A percentile compares a stretch with the other conserved stretches of the same genome.
Evolutionary conservation across 2,113 vertebrate species (phyloP).

Genomic region (Aepyceros melampus): DNA sequence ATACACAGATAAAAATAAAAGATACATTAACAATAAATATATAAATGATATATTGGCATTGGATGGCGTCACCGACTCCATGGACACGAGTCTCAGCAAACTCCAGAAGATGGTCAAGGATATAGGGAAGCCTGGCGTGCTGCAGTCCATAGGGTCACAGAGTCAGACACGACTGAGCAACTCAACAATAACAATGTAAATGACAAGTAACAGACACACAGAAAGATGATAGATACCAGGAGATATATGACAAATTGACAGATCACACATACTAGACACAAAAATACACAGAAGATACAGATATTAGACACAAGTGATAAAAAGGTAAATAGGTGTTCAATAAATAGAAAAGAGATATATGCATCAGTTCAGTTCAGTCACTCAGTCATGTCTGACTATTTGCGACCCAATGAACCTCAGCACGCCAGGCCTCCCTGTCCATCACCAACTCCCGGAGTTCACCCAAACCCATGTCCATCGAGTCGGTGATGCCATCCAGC

Average conservation of each 20-base stretch:
- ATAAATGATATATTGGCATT: background rate
- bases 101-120: background rate
- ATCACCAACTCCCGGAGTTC: no score
- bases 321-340: fast-evolving
- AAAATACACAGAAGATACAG: background rate
- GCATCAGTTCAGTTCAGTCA: background rate
- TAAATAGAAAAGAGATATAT: background rate
- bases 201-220: background rate
- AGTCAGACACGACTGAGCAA: fast-evolving
- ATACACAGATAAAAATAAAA: background rate
- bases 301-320: background rate
- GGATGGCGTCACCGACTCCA: background rate
- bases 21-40: background rate
- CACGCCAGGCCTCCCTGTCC: no score
- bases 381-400: no score
- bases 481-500: no score
- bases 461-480: fast-evolving
- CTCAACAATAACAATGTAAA: fast-evolving
- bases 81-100: background rate
- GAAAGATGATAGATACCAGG: background rate
- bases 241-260: fast-evolving
- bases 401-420: fast-evolving
- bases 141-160: background rate
- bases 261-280: background rate
- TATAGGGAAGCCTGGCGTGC: fast-evolving